Base-by-base conservation (phyloP, 2,888 invertebrate genomes). In the Catocala nupta region DNA sequence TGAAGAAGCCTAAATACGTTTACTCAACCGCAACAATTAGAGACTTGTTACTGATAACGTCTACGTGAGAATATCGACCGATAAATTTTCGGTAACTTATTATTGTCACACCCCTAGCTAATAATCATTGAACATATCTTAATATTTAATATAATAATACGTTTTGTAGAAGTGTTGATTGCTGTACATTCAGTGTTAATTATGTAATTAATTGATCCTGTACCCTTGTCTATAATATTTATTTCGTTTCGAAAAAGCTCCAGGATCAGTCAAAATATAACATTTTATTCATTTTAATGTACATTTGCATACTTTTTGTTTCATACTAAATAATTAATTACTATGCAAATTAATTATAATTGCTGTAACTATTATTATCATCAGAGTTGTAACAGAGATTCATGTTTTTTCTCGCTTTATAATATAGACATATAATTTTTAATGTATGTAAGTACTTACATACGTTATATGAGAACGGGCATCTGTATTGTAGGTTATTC, bases 271-370 rank as follows among this genome's bases (percentile, higher is more conserved):
- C 1, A 36, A 34, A 39, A 39, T 39, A 39, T 39, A 39, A 39
- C 36, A 39, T 39, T 39, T 39, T 51, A 51, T 36, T 34, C 33
- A 9, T 16, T 53, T 53, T 16, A 33, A 44, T 44, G 12, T 9
- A 55, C 25, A 10, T 55, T n/a, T 16, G 12, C 33, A 45, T 12
- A 45, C 9, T 45, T 55, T 55, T 25, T 45, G 13, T 5, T 34
- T 5, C 33, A 45, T 10, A 42, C 34, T 5, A 25, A 48, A 48
- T 36, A 36, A 36, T 39, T 11, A 57, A 34, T 49, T 11, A 50
- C 44, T 50, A 50, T 33, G 13, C 12, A 34, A 43, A 57, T 50
- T 5, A 56, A 42, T 48, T 48, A 42, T 34, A 50, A 42, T 43
- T 12, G 13, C n/a, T 16, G 33, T 50, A 43, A 51, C 25, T n/a